Percentiles rank a stretch among this genome's conserved stretches.
phyloP scores from a whole-genome alignment of 2,113 vertebrate species.

The Halichoerus grypus region DNA sequence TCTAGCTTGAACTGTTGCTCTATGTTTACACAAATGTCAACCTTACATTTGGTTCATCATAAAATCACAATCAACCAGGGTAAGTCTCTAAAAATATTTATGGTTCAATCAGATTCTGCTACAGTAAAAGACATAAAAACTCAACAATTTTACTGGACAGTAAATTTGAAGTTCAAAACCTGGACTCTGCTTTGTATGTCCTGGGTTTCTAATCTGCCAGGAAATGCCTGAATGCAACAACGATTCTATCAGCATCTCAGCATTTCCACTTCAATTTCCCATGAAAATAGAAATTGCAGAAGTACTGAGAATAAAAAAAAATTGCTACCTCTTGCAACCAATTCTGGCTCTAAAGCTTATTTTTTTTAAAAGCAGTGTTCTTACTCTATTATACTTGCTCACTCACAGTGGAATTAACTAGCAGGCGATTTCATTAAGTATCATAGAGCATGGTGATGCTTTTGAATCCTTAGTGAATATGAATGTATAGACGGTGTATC shows the following conservation, averaged over 20 bases:
- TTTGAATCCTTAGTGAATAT: not conserved
- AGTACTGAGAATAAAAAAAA: not conserved
- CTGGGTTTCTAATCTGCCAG: not conserved
- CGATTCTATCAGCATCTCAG: not conserved
- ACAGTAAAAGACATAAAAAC: not conserved
- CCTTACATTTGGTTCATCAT: not conserved
- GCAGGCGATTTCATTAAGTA: not conserved
- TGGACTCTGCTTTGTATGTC: not conserved
- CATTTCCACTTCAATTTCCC: conserved; percentile 31
- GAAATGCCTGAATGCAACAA: not conserved
- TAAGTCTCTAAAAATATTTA: not conserved
- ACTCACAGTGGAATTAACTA: conserved; percentile 34
- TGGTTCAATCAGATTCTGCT: not conserved
- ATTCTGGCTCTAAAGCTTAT: not conserved
- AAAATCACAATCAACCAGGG: not conserved
- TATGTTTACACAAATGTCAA: not conserved
- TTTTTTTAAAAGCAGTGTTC: not conserved
- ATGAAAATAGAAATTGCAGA: conserved; percentile 34
- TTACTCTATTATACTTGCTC: not conserved
- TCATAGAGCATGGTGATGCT: not conserved
- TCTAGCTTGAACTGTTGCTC: not conserved
- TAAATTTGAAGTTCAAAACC: not conserved
- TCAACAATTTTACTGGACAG: not conserved
- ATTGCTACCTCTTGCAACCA: not conserved
- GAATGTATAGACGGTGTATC: not conserved